Percentiles rank a stretch among this genome's conserved stretches.
phyloP scores from a whole-genome alignment of 2,888 invertebrate genomes.

The Tineola bisselliella region DNA sequence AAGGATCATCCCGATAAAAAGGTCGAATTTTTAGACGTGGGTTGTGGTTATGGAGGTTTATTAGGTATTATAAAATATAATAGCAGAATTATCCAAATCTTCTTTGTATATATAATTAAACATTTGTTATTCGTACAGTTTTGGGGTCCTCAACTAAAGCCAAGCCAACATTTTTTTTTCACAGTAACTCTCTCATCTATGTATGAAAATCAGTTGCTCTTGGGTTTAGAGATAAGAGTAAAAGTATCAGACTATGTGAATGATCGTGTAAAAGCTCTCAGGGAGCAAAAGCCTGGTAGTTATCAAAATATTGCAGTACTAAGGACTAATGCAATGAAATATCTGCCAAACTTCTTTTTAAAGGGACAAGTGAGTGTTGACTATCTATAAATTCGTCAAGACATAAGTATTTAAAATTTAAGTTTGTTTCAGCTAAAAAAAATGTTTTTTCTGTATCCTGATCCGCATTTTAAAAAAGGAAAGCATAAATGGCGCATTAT shows the following conservation, averaged over 20 bases:
- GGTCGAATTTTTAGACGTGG: conserved; percentile 95
- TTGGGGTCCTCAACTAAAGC: no score
- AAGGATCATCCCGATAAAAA: conserved; percentile 33
- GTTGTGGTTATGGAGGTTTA: conserved; percentile 98
- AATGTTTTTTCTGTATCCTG: conserved; percentile 99
- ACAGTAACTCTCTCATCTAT: conserved; percentile 88
- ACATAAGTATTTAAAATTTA: not conserved
- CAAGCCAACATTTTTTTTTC: conserved; percentile 29
- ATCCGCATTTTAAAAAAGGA: conserved; percentile 98
- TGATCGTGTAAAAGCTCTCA: conserved; percentile 90
- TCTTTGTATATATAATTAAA: no score
- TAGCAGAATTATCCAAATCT: no score
- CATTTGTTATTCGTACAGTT: no score
- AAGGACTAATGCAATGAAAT: conserved; percentile 98
- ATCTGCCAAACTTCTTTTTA: conserved; percentile 94
- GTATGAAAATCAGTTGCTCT: conserved; percentile 87
- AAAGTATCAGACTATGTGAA: conserved; percentile 99
- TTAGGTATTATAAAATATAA: no score
- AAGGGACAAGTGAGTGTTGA: conserved; percentile 83
- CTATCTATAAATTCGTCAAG: no score
- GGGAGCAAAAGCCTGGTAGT: conserved; percentile 76
- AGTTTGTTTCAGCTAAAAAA: conserved; percentile 78
- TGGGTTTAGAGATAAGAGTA: conserved; percentile 97
- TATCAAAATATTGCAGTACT: conserved; percentile 96
- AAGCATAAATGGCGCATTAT: conserved; percentile 99